Base-by-base conservation (phyloP, 1,140 invertebrate genomes). In the Globodera rostochiensis region DNA sequence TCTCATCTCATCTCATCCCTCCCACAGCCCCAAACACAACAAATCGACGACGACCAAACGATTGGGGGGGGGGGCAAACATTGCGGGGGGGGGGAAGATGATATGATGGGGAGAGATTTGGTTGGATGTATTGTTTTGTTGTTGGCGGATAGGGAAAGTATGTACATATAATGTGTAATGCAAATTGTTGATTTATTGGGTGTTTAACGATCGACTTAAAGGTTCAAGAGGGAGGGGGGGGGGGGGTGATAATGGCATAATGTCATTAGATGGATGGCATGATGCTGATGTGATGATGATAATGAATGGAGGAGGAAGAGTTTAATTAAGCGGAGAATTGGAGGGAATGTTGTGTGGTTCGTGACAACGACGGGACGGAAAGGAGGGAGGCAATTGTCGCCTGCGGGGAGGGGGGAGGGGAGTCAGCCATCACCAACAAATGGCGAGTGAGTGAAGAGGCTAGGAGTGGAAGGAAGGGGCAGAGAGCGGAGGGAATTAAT, bases 11-110 rank as follows among this genome's bases (percentile, higher is more conserved):
- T 36, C 2, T 36, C 25, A 36, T 36, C 57, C 50, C 13, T 3
- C 6, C 50, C 13, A 19, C 57, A 60, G 13, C 13, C 11, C 19
- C 57, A 60, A 60, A 60, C 15, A 60, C 11, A 60, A 60, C 57
- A 60, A 60, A 60, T 60, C 57, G 15, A 60, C 57, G 57, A 15
- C 13, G 69, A 11, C 9, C 6, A 47, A 71, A 71, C 21, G 46
- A 71, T n/a, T 71, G n/a, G n/a, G n/a, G n/a, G n/a, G 69, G 15
- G 25, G 60, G n/a, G 25, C 69, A 71, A 71, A 45, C 69, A 71
- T 47, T 60, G 57, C 57, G 57, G 69, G 69, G n/a, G 4, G 6
- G 69, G 25, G 4, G 69, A 21, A 4, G 36, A 36, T 47, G 69
- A 47, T 71, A 71, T 11, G 46, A 71, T 71, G 21, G 6, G n/a